These are phyloP conservation scores for Solenopsis fugax DNA, from an alignment of 1,140 invertebrate genomes.

Conservation along the genomic window DNA sequence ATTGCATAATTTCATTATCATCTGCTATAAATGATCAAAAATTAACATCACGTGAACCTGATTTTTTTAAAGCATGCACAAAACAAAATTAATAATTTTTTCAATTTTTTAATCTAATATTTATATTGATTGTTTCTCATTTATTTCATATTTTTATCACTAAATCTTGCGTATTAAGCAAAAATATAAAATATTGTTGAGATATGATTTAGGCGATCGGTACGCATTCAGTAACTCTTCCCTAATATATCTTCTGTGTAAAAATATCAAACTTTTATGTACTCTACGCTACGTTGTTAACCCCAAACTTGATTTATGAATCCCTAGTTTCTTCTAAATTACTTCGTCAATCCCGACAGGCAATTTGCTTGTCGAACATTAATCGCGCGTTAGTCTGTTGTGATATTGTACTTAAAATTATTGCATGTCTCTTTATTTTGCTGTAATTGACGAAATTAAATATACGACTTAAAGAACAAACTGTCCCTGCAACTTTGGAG, in stretches of 20 bases:
- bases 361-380: constrained; percentile 30
- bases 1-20: too few species aligned
- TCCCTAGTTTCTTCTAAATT: constrained; percentile 15
- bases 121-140: too few species aligned
- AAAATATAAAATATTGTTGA: too few species aligned
- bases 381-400: neutral
- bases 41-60: too few species aligned
- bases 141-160: too few species aligned
- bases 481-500: neutral
- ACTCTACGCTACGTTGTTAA: neutral
- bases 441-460: constrained; percentile 13
- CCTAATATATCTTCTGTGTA: neutral
- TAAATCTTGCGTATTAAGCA: too few species aligned
- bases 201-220: too few species aligned
- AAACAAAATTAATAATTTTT: too few species aligned
- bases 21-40: too few species aligned
- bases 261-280: neutral
- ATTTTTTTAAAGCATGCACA: too few species aligned
- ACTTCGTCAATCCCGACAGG: constrained; percentile 34
- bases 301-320: constrained; percentile 39
- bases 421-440: neutral
- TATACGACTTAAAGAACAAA: neutral
- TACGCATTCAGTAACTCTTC: too few species aligned
- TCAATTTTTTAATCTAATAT: too few species aligned
- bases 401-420: constrained; percentile 15